Percentiles rank a stretch among this genome's conserved stretches.
Conservation (phyloP, 2,888 invertebrate genomes). For the Allacma fusca region DNA sequence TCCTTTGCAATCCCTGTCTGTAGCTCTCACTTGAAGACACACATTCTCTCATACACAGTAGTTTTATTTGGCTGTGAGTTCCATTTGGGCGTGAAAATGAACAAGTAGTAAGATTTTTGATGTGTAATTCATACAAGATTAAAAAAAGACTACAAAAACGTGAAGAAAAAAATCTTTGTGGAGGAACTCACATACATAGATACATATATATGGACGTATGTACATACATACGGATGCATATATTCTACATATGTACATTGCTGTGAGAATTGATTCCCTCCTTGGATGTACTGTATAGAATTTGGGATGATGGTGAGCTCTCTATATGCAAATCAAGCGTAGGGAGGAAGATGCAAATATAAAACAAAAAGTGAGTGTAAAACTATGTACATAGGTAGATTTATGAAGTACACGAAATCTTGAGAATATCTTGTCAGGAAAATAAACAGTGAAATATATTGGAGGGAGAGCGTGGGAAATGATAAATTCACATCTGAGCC, state of each 20-base stretch:
- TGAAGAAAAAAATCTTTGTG: neutral
- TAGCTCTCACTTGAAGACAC: neutral
- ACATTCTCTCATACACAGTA: neutral
- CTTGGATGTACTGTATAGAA: no score
- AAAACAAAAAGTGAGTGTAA: neutral
- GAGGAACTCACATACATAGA: no score
- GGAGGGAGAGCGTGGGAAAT: conserved; percentile 57
- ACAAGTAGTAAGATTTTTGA: conserved; percentile 14
- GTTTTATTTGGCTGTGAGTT: conserved; percentile 12
- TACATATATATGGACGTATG: no score
- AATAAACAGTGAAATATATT: conserved; percentile 48
- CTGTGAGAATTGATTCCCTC: no score
- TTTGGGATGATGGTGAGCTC: no score
- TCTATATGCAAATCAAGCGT: neutral
- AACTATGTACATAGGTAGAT: conserved; percentile 18
- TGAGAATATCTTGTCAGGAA: conserved; percentile 34
- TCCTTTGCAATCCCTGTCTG: neutral
- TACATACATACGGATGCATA: no score
- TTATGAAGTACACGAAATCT: conserved; percentile 36
- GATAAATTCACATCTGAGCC: conserved; percentile 46
- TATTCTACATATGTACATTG: no score
- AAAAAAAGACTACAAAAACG: neutral
- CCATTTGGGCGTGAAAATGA: conserved; percentile 24
- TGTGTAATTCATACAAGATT: conserved; percentile 22
- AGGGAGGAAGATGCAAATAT: neutral